Conservation (phyloP, 2,797 vertebrate genomes). For the Acanthurus lineatus region DNA sequence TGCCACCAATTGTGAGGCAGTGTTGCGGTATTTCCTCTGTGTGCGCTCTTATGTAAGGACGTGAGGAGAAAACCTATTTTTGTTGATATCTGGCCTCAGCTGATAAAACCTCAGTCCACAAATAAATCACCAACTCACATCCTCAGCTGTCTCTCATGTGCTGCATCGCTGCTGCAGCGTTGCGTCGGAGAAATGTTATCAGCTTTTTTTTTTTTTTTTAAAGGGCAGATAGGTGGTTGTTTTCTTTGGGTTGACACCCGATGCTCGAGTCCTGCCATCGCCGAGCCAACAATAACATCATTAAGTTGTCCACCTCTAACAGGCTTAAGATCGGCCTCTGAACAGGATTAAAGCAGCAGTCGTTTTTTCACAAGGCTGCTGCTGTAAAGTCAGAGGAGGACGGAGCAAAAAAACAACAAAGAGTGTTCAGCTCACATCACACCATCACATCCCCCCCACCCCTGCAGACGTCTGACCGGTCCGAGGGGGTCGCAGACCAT, state of each 20-base stretch:
- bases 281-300: constrained; percentile 45
- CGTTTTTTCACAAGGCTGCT: constrained; percentile 8
- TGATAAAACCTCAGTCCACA: constrained; percentile 55
- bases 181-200: constrained; percentile 39
- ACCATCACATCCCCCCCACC: not conserved
- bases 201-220: not conserved
- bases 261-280: constrained; percentile 17
- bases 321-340: constrained; percentile 15
- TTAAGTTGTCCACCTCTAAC: constrained; percentile 42
- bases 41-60: constrained; percentile 16
- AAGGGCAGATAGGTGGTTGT: constrained; percentile 44
- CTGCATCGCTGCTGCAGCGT: constrained; percentile 28
- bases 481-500: not conserved
- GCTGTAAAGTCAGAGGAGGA: constrained; percentile 29
- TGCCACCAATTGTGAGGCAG: constrained; percentile 52
- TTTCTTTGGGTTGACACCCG: constrained; percentile 49
- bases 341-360: constrained; percentile 26
- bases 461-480: not conserved
- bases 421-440: not conserved
- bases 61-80: constrained; percentile 48
- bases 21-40: constrained; percentile 48
- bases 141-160: constrained; percentile 59
- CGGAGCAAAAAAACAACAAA: constrained; percentile 13
- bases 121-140: constrained; percentile 60
- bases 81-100: constrained; percentile 43